Evolutionary conservation across 2,113 vertebrate species (phyloP).

Genomic region (Petaurus breviceps): DNA sequence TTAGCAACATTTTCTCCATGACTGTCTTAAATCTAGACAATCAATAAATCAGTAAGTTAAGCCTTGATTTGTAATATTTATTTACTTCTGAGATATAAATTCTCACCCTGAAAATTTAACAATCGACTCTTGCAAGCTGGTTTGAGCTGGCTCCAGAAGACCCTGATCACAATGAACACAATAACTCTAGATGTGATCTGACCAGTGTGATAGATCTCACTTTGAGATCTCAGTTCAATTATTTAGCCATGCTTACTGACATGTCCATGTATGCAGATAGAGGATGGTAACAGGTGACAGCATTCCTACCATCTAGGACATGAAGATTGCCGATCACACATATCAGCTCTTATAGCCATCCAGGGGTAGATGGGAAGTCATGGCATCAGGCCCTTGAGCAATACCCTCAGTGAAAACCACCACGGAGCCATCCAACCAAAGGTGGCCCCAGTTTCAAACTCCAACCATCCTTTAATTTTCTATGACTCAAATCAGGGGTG

Average conservation of each 20-base stretch:
- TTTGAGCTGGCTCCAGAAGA: not conserved
- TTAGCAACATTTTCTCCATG: not conserved
- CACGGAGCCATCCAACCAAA: not conserved
- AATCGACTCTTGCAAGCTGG: not conserved
- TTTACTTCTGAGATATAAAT: not conserved
- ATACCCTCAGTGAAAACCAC: not conserved
- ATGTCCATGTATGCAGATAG: not conserved
- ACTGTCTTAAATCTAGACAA: not conserved
- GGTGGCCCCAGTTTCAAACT: not conserved
- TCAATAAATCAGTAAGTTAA: not conserved
- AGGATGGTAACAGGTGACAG: not conserved
- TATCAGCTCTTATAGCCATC: constrained; percentile 22
- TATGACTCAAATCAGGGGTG: constrained; percentile 10
- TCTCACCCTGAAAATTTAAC: not conserved
- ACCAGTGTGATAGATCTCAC: constrained; percentile 41
- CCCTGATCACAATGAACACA: not conserved
- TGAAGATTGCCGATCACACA: not conserved
- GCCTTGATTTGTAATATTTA: not conserved
- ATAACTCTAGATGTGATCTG: constrained; percentile 50
- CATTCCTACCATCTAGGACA: constrained; percentile 16
- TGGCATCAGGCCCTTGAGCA: not conserved
- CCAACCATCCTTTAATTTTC: constrained; percentile 2
- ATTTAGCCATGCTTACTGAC: constrained; percentile 44
- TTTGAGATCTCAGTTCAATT: constrained; percentile 37
- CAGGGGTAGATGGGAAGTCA: not conserved